phyloP scores from a whole-genome alignment of 2,797 vertebrate species.

The Urophycis tenuis region DNA sequence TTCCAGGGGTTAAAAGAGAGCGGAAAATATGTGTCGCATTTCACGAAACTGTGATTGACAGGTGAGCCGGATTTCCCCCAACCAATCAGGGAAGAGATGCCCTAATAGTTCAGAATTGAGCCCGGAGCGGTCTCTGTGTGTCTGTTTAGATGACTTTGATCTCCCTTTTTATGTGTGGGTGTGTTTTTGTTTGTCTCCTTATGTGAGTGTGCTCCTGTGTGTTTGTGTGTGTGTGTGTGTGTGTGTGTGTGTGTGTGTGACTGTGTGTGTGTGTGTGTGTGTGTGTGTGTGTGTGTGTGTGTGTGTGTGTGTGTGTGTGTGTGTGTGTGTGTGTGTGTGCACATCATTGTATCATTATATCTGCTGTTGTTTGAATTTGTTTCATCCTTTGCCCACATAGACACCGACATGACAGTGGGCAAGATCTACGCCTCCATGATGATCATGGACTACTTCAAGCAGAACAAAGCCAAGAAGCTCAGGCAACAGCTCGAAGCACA shows the following conservation, averaged over 20 bases:
- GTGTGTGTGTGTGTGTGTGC: not conserved
- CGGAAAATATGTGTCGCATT: not conserved
- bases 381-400: slow-evolving; percentile 58
- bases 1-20: not conserved
- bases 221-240: not conserved
- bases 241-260: not conserved
- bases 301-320: not conserved
- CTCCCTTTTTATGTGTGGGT: not conserved
- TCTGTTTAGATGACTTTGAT: not conserved
- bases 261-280: not conserved
- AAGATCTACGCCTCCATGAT: slow-evolving; percentile 99
- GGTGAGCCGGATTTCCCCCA: not conserved
- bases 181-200: not conserved
- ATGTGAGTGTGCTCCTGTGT: not conserved
- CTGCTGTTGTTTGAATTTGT: not conserved
- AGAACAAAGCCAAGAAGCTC: slow-evolving; percentile 96
- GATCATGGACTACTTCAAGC: slow-evolving; percentile 99
- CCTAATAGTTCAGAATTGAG: not conserved
- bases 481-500: slow-evolving; percentile 90
- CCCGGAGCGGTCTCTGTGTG: not conserved
- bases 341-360: not conserved
- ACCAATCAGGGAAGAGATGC: not conserved
- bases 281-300: not conserved
- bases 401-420: slow-evolving; percentile 94
- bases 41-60: not conserved